A percentile compares a stretch with the other conserved stretches of the same genome.
These are phyloP conservation scores for Pseudopodoces humilis DNA, from an alignment of 2,113 vertebrate species.

Conservation along the genomic window DNA sequence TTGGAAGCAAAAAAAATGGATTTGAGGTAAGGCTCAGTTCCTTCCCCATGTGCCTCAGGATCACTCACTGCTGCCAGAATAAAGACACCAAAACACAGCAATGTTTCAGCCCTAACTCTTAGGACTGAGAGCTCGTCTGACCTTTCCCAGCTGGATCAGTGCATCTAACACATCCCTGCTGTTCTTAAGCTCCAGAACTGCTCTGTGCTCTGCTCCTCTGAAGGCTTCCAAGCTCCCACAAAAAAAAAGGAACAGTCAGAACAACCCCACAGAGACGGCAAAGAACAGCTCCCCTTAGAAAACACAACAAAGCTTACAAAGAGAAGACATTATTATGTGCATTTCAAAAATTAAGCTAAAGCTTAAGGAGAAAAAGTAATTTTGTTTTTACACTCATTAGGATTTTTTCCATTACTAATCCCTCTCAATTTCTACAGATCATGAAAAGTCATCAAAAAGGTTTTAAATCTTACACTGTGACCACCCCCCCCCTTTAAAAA, in stretches of 20 bases:
- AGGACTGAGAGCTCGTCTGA: not conserved
- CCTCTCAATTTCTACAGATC: not conserved
- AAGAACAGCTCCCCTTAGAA: not conserved
- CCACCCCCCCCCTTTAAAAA: accelerated
- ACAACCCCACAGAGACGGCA: not conserved
- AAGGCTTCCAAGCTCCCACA: not conserved
- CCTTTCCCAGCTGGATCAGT: not conserved
- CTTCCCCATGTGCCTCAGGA: accelerated
- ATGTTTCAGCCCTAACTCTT: not conserved
- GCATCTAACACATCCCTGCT: not conserved
- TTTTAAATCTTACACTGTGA: not conserved
- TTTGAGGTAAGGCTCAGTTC: not conserved
- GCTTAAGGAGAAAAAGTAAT: not conserved
- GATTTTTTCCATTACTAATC: not conserved
- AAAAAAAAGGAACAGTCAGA: not conserved
- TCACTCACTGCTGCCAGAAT: not conserved
- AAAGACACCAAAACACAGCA: not conserved
- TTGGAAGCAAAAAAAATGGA: not conserved
- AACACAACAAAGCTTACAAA: not conserved
- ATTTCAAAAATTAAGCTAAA: not conserved
- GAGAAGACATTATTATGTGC: not conserved
- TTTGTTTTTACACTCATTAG: not conserved
- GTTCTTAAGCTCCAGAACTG: not conserved
- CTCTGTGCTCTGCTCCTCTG: not conserved
- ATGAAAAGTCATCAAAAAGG: not conserved